Conservation (phyloP, 2,797 vertebrate genomes). For the Pogoniulus pusillus region DNA sequence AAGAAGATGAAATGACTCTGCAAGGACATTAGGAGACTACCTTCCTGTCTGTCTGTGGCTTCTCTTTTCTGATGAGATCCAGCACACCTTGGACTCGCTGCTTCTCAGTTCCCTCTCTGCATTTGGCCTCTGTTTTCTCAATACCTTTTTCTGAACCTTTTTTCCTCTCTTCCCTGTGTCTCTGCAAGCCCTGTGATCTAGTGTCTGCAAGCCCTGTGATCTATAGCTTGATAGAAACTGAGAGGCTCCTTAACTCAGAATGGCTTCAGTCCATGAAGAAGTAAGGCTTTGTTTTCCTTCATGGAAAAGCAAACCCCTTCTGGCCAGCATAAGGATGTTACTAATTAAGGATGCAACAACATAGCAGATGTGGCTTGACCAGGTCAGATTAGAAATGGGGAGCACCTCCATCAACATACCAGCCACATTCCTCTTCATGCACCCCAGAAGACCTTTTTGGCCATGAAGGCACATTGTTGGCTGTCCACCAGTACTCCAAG, state of each 20-base stretch:
- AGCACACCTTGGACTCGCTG: background rate
- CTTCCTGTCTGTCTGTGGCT: background rate
- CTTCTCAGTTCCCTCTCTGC: background rate
- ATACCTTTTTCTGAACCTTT: background rate
- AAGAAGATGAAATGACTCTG: conserved; percentile 80
- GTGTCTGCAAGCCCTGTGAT: background rate
- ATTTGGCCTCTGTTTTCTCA: background rate
- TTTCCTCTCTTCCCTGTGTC: background rate
- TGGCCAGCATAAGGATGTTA: too few species aligned
- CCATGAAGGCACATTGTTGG: too few species aligned
- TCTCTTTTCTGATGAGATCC: background rate
- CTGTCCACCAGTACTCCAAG: too few species aligned
- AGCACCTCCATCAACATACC: too few species aligned
- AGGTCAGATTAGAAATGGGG: too few species aligned
- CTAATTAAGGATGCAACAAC: too few species aligned
- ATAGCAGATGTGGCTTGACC: too few species aligned
- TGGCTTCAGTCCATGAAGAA: background rate
- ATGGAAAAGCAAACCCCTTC: too few species aligned
- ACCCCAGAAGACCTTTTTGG: too few species aligned
- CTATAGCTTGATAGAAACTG: background rate
- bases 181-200: background rate
- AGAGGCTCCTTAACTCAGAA: background rate
- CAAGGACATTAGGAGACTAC: conserved; percentile 62
- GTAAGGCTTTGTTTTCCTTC: too few species aligned
- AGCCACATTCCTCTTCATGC: too few species aligned